These are phyloP conservation scores for Typhlichthys subterraneus DNA, from an alignment of 2,797 vertebrate species.

Conservation along the genomic window DNA sequence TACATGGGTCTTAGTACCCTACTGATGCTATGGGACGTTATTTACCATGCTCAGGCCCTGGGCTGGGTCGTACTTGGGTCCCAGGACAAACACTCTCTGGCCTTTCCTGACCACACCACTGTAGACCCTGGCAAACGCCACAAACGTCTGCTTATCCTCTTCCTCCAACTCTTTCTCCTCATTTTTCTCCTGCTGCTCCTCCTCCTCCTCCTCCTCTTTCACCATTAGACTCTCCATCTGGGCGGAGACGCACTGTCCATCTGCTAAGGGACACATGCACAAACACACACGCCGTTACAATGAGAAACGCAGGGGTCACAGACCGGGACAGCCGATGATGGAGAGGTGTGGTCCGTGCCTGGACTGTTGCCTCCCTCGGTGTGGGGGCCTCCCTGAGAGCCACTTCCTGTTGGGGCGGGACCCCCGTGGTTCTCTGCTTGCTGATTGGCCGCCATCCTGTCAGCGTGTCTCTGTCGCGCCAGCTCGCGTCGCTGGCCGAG, in stretches of 20 bases:
- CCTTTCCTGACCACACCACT: conserved; percentile 86
- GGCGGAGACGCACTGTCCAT: conserved; percentile 43
- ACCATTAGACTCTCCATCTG: conserved; percentile 55
- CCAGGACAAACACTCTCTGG: conserved; percentile 88
- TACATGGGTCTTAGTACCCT: conserved; percentile 68
- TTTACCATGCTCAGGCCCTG: conserved; percentile 85
- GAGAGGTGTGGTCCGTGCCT: conserved; percentile 58
- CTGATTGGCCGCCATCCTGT: conserved; percentile 78
- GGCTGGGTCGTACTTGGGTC: conserved; percentile 92
- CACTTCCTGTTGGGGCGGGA: conserved; percentile 20
- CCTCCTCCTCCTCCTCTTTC: conserved; percentile 38
- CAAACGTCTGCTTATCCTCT: conserved; percentile 80
- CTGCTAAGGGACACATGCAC: conserved; percentile 53
- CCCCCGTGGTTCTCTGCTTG: conserved; percentile 52
- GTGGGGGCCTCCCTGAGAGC: conserved; percentile 27
- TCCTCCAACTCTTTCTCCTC: conserved; percentile 62
- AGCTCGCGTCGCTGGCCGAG: conserved; percentile 84
- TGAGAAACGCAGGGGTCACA: background rate
- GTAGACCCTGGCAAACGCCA: conserved; percentile 94
- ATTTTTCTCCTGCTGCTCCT: background rate
- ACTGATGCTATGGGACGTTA: no score
- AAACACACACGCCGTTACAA: background rate
- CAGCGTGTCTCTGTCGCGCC: conserved; percentile 84
- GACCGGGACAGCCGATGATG: background rate
- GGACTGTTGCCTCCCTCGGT: conserved; percentile 24